Base-by-base conservation (phyloP, 2,888 invertebrate genomes). In the Neoascia interrupta region DNA sequence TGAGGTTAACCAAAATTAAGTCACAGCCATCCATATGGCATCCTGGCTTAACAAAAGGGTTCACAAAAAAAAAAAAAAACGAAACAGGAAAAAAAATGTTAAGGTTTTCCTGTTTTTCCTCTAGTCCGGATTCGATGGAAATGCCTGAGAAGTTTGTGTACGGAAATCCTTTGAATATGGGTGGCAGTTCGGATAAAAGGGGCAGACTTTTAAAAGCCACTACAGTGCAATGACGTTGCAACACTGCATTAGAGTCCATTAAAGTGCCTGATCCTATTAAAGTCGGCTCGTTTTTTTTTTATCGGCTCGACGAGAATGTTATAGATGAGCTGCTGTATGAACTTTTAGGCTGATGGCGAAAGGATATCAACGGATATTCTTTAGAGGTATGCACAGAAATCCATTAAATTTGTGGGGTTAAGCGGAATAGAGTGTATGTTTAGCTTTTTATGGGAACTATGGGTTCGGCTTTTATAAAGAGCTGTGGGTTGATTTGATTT, bases 241-340 rank as follows among this genome's bases (percentile, higher is more conserved):
- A n/a, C 56, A 73, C 56, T 73, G 56, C 72, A 72, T 73, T 72
- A 72, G 54, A 60, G 73, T 73, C 66, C 60, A 79, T 79, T 79
- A 72, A 79, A 79, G 66, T 79, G 79, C 39, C 66, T 79, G 66
- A 68, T 68, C 73, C 66, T 73, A 72, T 79, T 79, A 76, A 16
- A 39, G 21, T 70, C n/a, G n/a, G n/a, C n/a, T n/a, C n/a, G n/a
- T 58, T 53, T 39, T 36, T 28, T 39, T 31, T 60, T 49, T 13
- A 49, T 49, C 49, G 19, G 3, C 3, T 13, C 45, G 45, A 36
- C 28, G 37, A 37, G 37, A 13, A 13, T 19, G 13, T 34, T 3
- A 8, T 16, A 36, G 3, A 19, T 6, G 43, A 23, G 28, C 34
- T 31, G 45, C 19, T 18, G 19, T 11, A 34, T 31, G 15, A 11